Conservation (phyloP, 53 echinoderm and acorn worm genomes). For the Glandiceps talaboti region DNA sequence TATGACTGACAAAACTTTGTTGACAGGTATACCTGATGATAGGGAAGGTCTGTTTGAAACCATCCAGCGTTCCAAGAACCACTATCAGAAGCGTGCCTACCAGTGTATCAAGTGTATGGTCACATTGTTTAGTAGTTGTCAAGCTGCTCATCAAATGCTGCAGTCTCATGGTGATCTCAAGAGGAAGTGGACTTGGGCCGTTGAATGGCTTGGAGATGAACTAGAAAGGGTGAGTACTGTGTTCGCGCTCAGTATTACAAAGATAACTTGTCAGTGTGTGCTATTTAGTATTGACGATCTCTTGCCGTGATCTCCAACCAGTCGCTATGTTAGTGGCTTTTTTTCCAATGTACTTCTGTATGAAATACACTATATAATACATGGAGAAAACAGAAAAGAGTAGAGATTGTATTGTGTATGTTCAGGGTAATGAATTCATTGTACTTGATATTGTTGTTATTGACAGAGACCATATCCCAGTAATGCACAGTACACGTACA, state of each 20-base stretch:
- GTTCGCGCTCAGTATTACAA: no score
- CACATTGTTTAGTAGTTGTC: conserved; percentile 93
- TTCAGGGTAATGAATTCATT: no score
- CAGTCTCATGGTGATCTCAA: conserved; percentile 81
- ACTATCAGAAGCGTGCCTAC: conserved; percentile 98
- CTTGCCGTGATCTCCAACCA: no score
- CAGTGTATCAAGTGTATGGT: conserved; percentile 99
- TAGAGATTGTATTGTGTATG: no score
- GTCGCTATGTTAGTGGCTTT: background rate
- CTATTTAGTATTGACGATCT: no score
- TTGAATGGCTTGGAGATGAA: conserved; percentile 97
- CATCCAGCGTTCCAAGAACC: conserved; percentile 98
- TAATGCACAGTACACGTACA: conserved; percentile 96
- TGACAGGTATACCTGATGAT: conserved; percentile 87
- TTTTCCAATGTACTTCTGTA: background rate
- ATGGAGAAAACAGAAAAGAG: no score
- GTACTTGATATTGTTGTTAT: no score
- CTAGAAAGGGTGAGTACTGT: conserved; percentile 70
- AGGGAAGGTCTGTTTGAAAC: conserved; percentile 98
- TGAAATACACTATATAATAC: no score
- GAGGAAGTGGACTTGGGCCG: conserved; percentile 96
- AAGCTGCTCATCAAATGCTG: conserved; percentile 68
- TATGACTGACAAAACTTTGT: no score
- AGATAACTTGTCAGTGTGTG: no score
- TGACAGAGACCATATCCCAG: conserved; percentile 89